Evolutionary conservation across 92 coral and sea anemone genomes (phyloP).

Genomic region (Epizoanthus scotinus): DNA sequence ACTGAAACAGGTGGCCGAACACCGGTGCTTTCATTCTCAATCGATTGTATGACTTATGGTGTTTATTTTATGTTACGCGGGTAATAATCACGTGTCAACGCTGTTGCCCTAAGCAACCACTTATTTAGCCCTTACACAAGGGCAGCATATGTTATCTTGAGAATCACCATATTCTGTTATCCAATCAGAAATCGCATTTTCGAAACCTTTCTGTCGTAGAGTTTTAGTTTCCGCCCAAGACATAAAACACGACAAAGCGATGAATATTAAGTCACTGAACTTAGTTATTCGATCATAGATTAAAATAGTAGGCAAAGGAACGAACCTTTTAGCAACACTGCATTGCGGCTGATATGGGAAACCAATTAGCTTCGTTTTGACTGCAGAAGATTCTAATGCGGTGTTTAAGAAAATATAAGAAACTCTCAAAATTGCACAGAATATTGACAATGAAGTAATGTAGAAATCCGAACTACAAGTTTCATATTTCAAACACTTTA

Average conservation of each 20-base stretch:
- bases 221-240: neutral
- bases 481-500: neutral
- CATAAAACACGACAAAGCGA: slow-evolving; percentile 34
- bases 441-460: neutral
- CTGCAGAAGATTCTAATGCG: neutral
- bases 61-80: slow-evolving; percentile 67
- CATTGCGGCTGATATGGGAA: neutral
- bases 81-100: slow-evolving; percentile 60
- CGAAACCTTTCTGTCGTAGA: neutral
- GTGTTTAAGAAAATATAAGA: too few species aligned
- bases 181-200: slow-evolving; percentile 57
- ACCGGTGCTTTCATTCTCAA: slow-evolving; percentile 66
- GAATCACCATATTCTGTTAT: slow-evolving; percentile 4
- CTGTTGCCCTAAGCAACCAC: slow-evolving; percentile 63
- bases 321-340: neutral
- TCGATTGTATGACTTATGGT: slow-evolving; percentile 67
- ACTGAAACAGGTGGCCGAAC: slow-evolving; percentile 79
- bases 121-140: slow-evolving; percentile 71
- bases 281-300: slow-evolving; percentile 57
- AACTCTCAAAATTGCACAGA: neutral
- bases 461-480: neutral
- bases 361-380: neutral
- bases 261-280: slow-evolving; percentile 65
- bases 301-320: slow-evolving; percentile 50
- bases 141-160: slow-evolving; percentile 26